phyloP scores from a whole-genome alignment of 2,888 invertebrate genomes.

The Yponomeuta plumbellus region DNA sequence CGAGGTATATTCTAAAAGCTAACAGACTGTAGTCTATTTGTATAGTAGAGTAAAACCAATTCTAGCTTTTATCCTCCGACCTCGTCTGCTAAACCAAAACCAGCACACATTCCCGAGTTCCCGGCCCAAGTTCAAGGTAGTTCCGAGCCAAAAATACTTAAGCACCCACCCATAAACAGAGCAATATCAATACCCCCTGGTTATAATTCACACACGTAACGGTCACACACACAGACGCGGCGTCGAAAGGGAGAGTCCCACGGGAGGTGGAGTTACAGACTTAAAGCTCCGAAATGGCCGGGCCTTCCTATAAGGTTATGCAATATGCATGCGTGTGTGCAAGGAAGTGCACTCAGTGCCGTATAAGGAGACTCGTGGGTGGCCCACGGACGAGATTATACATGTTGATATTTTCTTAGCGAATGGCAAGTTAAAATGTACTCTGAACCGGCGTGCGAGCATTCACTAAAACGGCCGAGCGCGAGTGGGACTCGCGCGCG shows the following conservation, averaged over 20 bases:
- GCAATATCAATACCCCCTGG: not conserved
- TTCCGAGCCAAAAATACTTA: not conserved
- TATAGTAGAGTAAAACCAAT: no score
- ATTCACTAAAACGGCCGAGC: no score
- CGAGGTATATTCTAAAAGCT: no score
- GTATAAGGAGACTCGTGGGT: constrained; percentile 33
- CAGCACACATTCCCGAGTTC: not conserved
- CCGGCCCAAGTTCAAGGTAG: constrained; percentile 9
- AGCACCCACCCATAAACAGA: not conserved
- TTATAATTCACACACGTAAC: constrained; percentile 80
- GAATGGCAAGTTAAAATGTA: not conserved
- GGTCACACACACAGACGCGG: constrained; percentile 16
- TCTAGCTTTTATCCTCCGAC: no score
- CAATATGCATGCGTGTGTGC: constrained; percentile 72
- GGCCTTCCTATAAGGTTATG: constrained; percentile 62
- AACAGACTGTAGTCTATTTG: no score
- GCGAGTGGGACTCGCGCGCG: no score
- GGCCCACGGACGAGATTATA: constrained; percentile 28
- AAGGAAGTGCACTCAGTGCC: constrained; percentile 65
- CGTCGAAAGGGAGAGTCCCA: constrained; percentile 70
- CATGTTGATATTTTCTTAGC: no score
- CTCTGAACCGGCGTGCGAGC: no score
- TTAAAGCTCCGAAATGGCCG: constrained; percentile 69
- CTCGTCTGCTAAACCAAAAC: not conserved
- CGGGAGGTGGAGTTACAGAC: constrained; percentile 73